A percentile compares a stretch with the other conserved stretches of the same genome.
Evolutionary conservation across 2,797 vertebrate genomes (phyloP).

Genomic region (Heterohyrax brucei): DNA sequence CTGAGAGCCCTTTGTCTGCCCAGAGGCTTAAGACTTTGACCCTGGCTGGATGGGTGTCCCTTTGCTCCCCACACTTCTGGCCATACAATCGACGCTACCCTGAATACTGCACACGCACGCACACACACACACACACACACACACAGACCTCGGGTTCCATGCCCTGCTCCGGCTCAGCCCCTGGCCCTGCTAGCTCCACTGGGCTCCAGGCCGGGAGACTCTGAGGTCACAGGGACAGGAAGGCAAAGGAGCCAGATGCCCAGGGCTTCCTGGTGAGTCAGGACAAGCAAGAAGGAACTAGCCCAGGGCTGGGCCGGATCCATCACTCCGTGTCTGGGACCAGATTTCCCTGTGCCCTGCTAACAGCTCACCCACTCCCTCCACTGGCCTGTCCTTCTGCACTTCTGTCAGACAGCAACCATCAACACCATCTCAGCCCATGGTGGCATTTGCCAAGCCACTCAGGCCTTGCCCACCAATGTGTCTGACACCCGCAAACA

Average conservation of each 20-base stretch:
- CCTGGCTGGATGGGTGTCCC: not conserved
- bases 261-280: conserved; percentile 67
- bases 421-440: not conserved
- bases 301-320: not conserved
- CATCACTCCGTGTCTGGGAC: not conserved
- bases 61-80: not conserved
- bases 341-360: not conserved
- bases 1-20: not conserved
- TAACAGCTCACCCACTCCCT: not conserved
- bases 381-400: not conserved
- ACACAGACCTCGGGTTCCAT: not conserved
- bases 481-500: not conserved
- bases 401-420: not conserved
- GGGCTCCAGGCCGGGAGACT: not conserved
- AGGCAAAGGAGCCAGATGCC: not conserved
- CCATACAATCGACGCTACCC: not conserved
- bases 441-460: not conserved
- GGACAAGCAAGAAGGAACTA: not conserved
- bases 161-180: not conserved
- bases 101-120: not conserved
- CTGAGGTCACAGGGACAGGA: not conserved
- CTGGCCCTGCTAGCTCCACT: not conserved
- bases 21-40: not conserved
- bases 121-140: too few species aligned
- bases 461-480: not conserved